These are phyloP conservation scores for Leptodactylus fuscus DNA, from an alignment of 2,113 vertebrate genomes.

Conservation along the genomic window DNA sequence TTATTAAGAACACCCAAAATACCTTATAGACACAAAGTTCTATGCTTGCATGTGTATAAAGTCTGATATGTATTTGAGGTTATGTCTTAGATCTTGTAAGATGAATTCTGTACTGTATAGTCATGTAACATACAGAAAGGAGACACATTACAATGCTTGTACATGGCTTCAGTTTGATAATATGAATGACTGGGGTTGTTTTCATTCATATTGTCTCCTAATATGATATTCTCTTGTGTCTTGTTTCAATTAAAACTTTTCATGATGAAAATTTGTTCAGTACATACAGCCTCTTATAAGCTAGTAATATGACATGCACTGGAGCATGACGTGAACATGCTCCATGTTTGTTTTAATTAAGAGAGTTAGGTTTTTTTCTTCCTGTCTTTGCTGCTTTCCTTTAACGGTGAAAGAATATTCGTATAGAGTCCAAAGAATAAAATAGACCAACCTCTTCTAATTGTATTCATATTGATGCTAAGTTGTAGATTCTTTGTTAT, in stretches of 20 bases:
- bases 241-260: constrained; percentile 24
- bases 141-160: neutral
- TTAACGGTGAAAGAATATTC: neutral
- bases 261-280: constrained; percentile 4
- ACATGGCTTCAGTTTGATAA: too few species aligned
- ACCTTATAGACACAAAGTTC: too few species aligned
- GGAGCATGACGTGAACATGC: constrained; percentile 16
- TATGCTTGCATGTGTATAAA: too few species aligned
- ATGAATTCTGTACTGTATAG: too few species aligned
- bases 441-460: too few species aligned
- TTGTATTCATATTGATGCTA: too few species aligned
- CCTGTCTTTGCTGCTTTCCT: neutral
- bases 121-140: neutral
- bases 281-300: neutral
- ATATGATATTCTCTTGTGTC: neutral
- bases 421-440: neutral
- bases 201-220: neutral
- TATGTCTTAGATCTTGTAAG: neutral
- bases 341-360: constrained; percentile 31
- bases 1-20: too few species aligned
- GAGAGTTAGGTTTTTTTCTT: neutral
- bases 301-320: neutral
- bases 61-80: too few species aligned
- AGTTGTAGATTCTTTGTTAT: too few species aligned
- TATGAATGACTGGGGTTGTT: neutral